A percentile compares a stretch with the other conserved stretches of the same genome.
phyloP scores from a whole-genome alignment of 1,140 invertebrate genomes.

The Chlorops oryzae region DNA sequence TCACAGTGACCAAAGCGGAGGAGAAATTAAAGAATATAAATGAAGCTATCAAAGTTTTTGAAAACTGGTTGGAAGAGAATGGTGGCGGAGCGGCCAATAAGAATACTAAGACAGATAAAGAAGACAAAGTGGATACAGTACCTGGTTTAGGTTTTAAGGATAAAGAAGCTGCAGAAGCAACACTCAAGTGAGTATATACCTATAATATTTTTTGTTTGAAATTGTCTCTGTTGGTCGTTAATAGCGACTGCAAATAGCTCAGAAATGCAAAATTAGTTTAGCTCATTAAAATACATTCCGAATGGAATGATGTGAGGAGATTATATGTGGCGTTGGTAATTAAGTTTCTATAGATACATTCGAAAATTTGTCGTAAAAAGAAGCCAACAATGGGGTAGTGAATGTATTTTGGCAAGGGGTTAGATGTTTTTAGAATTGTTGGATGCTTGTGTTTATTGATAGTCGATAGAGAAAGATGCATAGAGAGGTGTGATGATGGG shows the following conservation, averaged over 20 bases:
- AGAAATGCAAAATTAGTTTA: no score
- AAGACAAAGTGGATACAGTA: conserved; percentile 52
- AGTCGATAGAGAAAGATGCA: no score
- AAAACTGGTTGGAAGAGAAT: conserved; percentile 57
- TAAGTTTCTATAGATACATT: no score
- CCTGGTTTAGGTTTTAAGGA: conserved; percentile 62
- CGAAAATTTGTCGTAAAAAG: no score
- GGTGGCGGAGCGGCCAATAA: conserved; percentile 50
- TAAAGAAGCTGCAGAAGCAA: conserved; percentile 51
- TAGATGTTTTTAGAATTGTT: no score
- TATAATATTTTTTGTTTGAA: background rate
- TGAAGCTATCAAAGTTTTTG: conserved; percentile 60
- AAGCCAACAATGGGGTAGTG: no score
- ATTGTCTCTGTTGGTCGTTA: background rate
- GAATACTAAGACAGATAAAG: conserved; percentile 44
- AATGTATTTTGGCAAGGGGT: no score
- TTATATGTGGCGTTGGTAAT: no score
- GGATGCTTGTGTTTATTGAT: no score
- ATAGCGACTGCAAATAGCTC: background rate
- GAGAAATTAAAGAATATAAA: conserved; percentile 64
- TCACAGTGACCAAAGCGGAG: conserved; percentile 61
- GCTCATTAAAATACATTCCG: no score
- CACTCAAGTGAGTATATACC: conserved; percentile 40
- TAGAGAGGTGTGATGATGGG: no score
- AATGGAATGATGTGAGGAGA: no score